Conservation (phyloP, 2,797 vertebrate species). For the Octomys mimax region DNA sequence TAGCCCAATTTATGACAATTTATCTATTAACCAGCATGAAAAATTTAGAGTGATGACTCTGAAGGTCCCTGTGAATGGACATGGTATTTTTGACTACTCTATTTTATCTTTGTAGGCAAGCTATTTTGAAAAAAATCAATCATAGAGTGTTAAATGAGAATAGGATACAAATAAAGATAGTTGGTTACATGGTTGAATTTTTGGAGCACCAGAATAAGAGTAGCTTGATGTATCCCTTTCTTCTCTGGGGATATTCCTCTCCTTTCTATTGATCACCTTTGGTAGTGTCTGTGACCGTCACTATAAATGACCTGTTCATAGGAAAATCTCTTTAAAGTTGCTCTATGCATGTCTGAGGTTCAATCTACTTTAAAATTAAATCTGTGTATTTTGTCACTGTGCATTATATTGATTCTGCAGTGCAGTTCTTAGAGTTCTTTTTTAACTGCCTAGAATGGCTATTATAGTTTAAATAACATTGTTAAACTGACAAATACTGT, state of each 20-base stretch:
- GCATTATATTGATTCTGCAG: constrained; percentile 52
- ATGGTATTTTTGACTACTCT: neutral
- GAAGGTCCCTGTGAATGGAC: neutral
- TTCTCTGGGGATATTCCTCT: neutral
- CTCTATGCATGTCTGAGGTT: neutral
- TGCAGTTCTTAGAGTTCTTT: neutral
- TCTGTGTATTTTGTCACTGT: neutral
- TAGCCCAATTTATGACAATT: constrained; percentile 13
- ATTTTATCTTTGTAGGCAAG: neutral
- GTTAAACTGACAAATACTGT: constrained; percentile 51
- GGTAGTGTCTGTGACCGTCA: neutral
- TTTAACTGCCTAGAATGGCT: neutral
- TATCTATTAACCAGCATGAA: neutral
- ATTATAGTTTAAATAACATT: constrained; percentile 18
- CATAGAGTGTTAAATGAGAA: neutral
- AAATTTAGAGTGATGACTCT: neutral
- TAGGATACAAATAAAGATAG: neutral
- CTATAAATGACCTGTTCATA: neutral
- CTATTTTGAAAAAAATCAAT: constrained; percentile 32
- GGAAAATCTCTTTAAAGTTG: neutral
- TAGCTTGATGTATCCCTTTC: neutral
- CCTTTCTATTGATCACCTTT: neutral
- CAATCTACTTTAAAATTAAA: neutral
- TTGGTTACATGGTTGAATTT: neutral
- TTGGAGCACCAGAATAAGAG: neutral